Percentiles rank a stretch among this genome's conserved stretches.
These are phyloP conservation scores for Urocyon cinereoargenteus DNA, from an alignment of 2,797 vertebrate genomes.

Conservation along the genomic window DNA sequence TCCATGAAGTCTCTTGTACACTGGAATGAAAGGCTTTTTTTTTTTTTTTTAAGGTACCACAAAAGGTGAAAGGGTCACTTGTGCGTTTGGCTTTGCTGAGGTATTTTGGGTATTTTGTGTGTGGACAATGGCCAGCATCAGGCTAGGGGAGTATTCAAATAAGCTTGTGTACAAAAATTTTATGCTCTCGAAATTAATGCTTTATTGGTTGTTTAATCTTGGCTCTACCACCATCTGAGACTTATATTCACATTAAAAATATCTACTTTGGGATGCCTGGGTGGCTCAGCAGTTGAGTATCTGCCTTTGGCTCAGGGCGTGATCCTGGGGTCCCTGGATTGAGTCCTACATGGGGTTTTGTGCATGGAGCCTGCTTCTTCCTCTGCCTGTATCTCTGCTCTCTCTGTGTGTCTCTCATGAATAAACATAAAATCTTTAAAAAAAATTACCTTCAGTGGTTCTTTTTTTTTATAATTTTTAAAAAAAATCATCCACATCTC, in stretches of 20 bases:
- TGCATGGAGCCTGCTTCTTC: too few species aligned
- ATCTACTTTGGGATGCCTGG: neutral
- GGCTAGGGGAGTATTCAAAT: neutral
- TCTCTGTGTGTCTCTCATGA: too few species aligned
- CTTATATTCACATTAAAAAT: neutral
- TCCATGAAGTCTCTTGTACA: neutral
- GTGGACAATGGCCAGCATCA: neutral
- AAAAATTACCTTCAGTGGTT: too few species aligned
- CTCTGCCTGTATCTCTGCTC: too few species aligned
- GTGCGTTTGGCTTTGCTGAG: neutral
- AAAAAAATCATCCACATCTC: neutral
- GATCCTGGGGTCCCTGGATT: too few species aligned
- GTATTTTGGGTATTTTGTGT: neutral
- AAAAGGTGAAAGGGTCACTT: neutral
- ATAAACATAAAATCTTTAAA: too few species aligned
- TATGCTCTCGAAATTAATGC: neutral
- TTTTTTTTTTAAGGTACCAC: neutral
- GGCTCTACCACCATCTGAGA: neutral
- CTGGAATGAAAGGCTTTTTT: neutral
- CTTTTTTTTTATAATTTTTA: too few species aligned
- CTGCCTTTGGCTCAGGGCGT: too few species aligned
- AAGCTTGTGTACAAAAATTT: neutral
- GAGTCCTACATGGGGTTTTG: too few species aligned
- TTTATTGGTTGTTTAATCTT: neutral
- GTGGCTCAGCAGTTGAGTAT: too few species aligned